phyloP scores from a whole-genome alignment of 2,888 invertebrate genomes.

The Dione vanillae region DNA sequence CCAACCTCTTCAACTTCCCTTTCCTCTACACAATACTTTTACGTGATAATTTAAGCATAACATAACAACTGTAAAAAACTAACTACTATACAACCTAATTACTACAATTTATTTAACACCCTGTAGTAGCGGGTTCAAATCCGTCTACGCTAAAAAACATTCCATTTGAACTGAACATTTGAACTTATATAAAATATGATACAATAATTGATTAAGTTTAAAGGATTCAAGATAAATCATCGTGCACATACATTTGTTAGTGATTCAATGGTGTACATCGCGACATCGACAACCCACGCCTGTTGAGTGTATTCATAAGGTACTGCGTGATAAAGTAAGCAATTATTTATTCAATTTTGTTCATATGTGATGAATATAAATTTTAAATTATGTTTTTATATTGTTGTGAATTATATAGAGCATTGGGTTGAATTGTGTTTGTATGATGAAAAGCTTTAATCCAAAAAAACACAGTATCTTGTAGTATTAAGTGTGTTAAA shows the following conservation, averaged over 20 bases:
- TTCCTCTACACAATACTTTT: too few relatives aligned
- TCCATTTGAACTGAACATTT: neutral
- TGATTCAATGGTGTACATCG: slow-evolving; percentile 53
- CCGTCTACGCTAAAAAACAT: neutral
- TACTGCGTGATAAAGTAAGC: slow-evolving; percentile 45
- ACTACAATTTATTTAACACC: neutral
- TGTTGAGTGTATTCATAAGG: slow-evolving; percentile 44
- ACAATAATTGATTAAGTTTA: slow-evolving; percentile 3
- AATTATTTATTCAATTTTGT: slow-evolving; percentile 25
- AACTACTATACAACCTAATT: too few relatives aligned
- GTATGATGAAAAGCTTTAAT: too few relatives aligned
- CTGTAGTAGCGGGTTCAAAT: neutral
- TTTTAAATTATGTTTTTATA: neutral
- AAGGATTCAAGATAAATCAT: slow-evolving; percentile 4
- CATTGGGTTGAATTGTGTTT: too few relatives aligned
- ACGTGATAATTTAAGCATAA: too few relatives aligned
- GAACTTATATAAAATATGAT: neutral
- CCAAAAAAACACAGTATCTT: too few relatives aligned
- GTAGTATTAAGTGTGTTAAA: too few relatives aligned
- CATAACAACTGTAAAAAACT: too few relatives aligned
- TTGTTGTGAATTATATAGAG: too few relatives aligned
- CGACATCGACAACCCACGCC: slow-evolving; percentile 62
- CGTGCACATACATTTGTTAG: slow-evolving; percentile 1
- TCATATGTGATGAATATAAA: neutral
- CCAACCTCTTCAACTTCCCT: too few relatives aligned